Evolutionary conservation across 2,797 vertebrate genomes (phyloP).

Genomic region (Myiotriccus ornatus): DNA sequence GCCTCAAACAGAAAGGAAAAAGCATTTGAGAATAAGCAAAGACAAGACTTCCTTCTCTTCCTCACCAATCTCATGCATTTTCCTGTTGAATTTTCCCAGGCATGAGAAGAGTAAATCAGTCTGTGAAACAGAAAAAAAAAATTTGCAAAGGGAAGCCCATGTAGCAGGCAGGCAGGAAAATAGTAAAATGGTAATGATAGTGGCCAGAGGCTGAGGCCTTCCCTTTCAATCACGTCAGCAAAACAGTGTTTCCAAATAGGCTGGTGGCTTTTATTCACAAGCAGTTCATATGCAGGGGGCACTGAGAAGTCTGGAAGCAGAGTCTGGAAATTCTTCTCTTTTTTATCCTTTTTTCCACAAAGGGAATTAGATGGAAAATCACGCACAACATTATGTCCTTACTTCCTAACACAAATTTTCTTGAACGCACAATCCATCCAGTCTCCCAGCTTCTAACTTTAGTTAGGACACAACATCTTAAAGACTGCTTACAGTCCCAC

Average conservation of each 20-base stretch:
- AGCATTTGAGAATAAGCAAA: background rate
- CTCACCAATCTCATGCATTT: background rate
- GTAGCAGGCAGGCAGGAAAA: slow-evolving; percentile 49
- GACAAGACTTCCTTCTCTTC: background rate
- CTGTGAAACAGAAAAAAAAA: background rate
- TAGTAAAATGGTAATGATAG: slow-evolving; percentile 40
- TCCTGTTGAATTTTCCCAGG: slow-evolving; percentile 7
- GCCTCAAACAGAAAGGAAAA: background rate
- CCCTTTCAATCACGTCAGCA: slow-evolving; percentile 15
- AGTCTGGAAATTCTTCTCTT: background rate
- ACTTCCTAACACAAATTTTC: background rate
- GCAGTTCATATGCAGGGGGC: background rate
- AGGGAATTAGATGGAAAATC: background rate
- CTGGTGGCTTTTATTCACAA: slow-evolving; percentile 7
- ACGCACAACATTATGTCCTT: background rate
- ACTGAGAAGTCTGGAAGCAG: background rate
- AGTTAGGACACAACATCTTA: background rate
- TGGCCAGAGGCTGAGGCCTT: slow-evolving; percentile 36
- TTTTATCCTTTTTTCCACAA: background rate
- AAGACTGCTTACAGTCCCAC: background rate
- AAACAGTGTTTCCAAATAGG: background rate
- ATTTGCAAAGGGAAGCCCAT: slow-evolving; percentile 37
- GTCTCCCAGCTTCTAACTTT: background rate
- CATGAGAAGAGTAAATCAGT: background rate
- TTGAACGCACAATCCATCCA: background rate